A percentile compares a stretch with the other conserved stretches of the same genome.
Evolutionary conservation across 2,113 vertebrate genomes (phyloP).

Genomic region (Protobothrops flavoviridis): DNA sequence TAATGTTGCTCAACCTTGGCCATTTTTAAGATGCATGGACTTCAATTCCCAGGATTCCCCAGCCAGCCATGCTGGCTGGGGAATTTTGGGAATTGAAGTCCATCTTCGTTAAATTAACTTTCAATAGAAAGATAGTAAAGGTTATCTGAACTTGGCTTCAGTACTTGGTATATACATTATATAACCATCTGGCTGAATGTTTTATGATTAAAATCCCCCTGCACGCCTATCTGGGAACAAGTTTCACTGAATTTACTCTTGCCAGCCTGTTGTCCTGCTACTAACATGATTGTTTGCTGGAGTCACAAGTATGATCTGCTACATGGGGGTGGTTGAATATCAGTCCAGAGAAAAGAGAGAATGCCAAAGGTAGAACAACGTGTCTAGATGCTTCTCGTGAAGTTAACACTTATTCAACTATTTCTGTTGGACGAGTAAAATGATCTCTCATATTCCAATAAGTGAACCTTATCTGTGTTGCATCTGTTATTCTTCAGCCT

Average conservation of each 20-base stretch:
- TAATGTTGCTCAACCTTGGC: neutral
- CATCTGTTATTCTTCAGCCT: neutral
- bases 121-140: neutral
- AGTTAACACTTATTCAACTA: neutral
- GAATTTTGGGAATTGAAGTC: neutral
- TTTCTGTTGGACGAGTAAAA: neutral
- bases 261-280: neutral
- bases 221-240: neutral
- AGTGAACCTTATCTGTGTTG: slow-evolving; percentile 1
- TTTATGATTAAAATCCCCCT: neutral
- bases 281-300: neutral
- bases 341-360: neutral
- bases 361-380: neutral
- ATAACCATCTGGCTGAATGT: neutral
- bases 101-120: neutral
- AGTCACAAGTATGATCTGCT: neutral
- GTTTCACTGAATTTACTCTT: neutral
- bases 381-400: neutral
- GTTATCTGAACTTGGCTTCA: neutral
- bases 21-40: neutral
- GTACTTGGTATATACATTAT: neutral
- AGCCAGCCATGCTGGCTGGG: neutral
- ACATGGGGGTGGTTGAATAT: neutral
- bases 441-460: slow-evolving; percentile 15
- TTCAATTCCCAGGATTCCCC: neutral